These are phyloP conservation scores for Charanyca ferruginea DNA, from an alignment of 2,888 invertebrate species.

Conservation along the genomic window DNA sequence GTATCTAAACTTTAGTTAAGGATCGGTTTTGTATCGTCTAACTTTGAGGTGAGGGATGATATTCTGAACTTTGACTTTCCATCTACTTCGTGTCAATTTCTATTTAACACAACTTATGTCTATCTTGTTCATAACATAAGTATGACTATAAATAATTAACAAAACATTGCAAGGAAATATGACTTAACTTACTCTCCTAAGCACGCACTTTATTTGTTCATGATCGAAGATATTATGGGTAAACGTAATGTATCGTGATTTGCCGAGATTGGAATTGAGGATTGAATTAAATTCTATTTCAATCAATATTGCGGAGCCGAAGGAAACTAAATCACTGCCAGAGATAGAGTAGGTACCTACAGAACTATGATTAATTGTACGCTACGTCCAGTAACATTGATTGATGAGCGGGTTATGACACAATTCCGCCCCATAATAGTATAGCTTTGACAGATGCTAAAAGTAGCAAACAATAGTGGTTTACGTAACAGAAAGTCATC, in stretches of 20 bases:
- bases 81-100: conserved; percentile 29
- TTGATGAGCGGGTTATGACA: conserved; percentile 62
- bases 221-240: conserved; percentile 46
- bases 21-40: conserved; percentile 31
- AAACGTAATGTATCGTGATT: conserved; percentile 31
- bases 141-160: conserved; percentile 34
- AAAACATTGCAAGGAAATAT: conserved; percentile 41
- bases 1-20: conserved; percentile 27
- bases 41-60: conserved; percentile 37
- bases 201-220: conserved; percentile 32
- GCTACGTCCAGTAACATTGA: conserved; percentile 59
- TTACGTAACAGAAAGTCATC: conserved; percentile 71
- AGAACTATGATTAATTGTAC: conserved; percentile 57
- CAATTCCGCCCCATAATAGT: conserved; percentile 54
- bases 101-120: conserved; percentile 2
- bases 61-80: conserved; percentile 29
- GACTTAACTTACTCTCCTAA: conserved; percentile 12
- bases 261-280: conserved; percentile 28
- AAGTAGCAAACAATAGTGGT: conserved; percentile 69
- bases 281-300: conserved; percentile 50
- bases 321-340: conserved; percentile 52
- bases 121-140: conserved; percentile 6
- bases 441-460: conserved; percentile 63
- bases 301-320: conserved; percentile 41
- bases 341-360: conserved; percentile 40